Base-by-base conservation (phyloP, 2,888 invertebrate species). In the Ochropleura plecta region DNA sequence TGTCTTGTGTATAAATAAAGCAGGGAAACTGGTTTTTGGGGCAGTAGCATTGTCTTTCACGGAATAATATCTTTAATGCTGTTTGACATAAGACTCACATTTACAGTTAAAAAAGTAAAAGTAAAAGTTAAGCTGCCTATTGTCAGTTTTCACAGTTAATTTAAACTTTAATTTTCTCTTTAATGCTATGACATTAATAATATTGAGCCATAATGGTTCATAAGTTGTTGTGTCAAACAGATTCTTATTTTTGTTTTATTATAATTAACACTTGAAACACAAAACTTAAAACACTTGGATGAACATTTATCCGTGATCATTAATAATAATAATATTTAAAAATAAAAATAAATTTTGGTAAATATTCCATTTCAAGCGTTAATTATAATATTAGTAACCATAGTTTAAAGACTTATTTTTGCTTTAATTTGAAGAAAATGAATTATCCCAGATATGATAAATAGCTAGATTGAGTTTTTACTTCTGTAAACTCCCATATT, bases 121-220 rank as follows among this genome's bases (percentile, higher is more conserved):
- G 79, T 82, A 73, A 82, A 82, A 83, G 82, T 83, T 73, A 57
- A n/a, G 12, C 53, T 62, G n/a, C 42, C 7, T 30, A 16, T n/a
- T 48, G 44, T 20, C n/a, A 14, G 42, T n/a, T 73, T 48, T 67
- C 48, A 67, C 51, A 75, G 9, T 53, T 30, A 42, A 42, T 48
- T 49, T 16, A 5, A 40, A 40, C 0, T 57, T 42, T 44, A 44
- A 30, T 53, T 68, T 77, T 49, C 14, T 20, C 3, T 7, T 20
- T 55, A 63, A 49, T 76, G 48, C 44, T n/a, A 18, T 12, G 10
- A 40, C 46, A 64, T 77, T 66, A 40, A 66, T 53, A 20, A 70
- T 59, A 16, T 51, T 64, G 20, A 20, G 55, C 51, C 4, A 0
- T 65, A 70, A 62, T 66, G 44, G n/a, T 70, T 44, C 48, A 60